Percentiles rank a stretch among this genome's conserved stretches.
Conservation (phyloP, 1,140 invertebrate species). For the Dreissena rostriformis region DNA sequence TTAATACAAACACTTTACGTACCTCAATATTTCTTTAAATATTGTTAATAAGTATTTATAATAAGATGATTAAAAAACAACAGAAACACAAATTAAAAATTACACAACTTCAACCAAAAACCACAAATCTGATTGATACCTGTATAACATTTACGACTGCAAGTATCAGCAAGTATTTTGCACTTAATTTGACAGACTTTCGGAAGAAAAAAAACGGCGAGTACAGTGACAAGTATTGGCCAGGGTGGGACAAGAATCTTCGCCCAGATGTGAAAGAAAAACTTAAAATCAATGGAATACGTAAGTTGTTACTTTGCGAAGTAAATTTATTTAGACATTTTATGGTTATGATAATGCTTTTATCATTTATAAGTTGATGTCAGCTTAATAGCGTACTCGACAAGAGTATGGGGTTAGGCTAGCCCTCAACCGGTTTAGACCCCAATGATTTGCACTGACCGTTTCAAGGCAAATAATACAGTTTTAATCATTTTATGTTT, state of each 20-base stretch:
- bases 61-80: neutral
- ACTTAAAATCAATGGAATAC: constrained; percentile 14
- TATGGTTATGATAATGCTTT: neutral
- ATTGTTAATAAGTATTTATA: neutral
- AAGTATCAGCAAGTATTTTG: neutral
- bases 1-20: neutral
- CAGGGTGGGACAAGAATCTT: constrained; percentile 50
- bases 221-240: constrained; percentile 46
- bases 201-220: constrained; percentile 11
- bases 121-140: too few species aligned
- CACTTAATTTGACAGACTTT: constrained; percentile 36
- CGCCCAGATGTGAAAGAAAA: neutral
- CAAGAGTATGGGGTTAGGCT: too few species aligned
- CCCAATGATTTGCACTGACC: too few species aligned
- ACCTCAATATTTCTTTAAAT: neutral
- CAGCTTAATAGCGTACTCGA: too few species aligned
- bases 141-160: too few species aligned
- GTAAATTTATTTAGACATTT: neutral
- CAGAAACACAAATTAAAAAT: too few species aligned
- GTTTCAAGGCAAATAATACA: too few species aligned
- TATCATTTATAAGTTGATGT: too few species aligned
- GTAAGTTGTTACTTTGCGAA: constrained; percentile 1
- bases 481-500: too few species aligned
- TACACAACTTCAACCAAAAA: too few species aligned
- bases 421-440: too few species aligned